Evolutionary conservation across 2,797 vertebrate genomes (phyloP), one percentile per base, ranked within the genome.

Genomic region (Balearica regulorum): DNA sequence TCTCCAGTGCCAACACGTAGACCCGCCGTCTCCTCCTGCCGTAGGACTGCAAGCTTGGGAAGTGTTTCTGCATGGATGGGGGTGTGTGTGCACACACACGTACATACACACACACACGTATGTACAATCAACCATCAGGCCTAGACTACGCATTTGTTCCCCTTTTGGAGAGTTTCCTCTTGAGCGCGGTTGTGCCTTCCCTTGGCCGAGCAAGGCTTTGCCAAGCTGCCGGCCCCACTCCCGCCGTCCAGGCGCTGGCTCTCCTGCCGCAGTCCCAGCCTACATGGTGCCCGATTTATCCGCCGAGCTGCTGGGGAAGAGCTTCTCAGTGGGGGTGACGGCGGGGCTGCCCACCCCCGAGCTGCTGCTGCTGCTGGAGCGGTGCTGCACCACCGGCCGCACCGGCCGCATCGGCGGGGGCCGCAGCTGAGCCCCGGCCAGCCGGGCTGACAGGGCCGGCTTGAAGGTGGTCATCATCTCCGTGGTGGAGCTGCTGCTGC

Each of bases 381-480:
- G 98, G 70, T 99, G 99, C 61, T 99, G 98, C 28, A 99, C 98
- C 60, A 98, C 98, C 0, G 99, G 99, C 71, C 99, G 97, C 68
- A 98, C 98, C 0, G 99, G 99, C 88, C 99, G 98, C 98, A 99
- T 97, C 0, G 99, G 99, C 0, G 99, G 98, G 0, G 99, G 99
- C 91, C 99, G 98, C 68, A 99, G 98, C 88, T 99, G 99, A 0
- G 99, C 98, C 4, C 97, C 98, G 0, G 98, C 99, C 81, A 99
- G 98, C 54, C 99, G 98, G 5, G 97, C 98, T 0, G 99, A 98
- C 78, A 99, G 98, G 3, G 98, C 98, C 0, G 99, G 99, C 97
- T 99, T 99, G 96, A 99, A 99, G 46, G 99, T 99, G 97, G 98
- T 99, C 99, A 99, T 98, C 98, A 99, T 99, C 97, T 99, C 99